Evolutionary conservation across 2,888 invertebrate genomes (phyloP).

Genomic region (Spisula solida): DNA sequence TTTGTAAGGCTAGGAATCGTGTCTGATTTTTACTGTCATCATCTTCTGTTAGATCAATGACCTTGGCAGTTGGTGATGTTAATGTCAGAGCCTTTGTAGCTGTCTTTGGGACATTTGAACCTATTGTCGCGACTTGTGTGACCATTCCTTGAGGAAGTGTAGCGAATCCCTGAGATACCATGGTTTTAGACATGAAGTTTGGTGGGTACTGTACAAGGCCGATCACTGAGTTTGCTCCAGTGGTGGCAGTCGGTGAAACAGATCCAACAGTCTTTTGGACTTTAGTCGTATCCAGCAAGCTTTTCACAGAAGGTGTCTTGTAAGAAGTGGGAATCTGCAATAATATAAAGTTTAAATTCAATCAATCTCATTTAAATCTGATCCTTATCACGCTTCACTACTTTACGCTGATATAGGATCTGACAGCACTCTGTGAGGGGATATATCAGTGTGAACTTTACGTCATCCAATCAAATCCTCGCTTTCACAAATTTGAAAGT

Average conservation of each 20-base stretch:
- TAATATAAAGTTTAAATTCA: too few relatives aligned
- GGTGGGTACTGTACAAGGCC: conserved; percentile 55
- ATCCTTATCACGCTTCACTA: too few relatives aligned
- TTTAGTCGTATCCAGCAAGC: conserved; percentile 71
- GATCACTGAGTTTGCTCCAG: conserved; percentile 45
- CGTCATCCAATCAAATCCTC: too few relatives aligned
- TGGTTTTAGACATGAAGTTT: conserved; percentile 32
- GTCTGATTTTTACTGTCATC: conserved; percentile 71
- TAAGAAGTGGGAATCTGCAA: conserved; percentile 35
- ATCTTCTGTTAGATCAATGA: conserved; percentile 83
- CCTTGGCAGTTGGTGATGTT: conserved; percentile 66
- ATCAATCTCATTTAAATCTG: too few relatives aligned
- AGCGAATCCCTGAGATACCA: conserved; percentile 32
- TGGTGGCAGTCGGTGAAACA: conserved; percentile 33
- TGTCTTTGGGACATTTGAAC: conserved; percentile 38
- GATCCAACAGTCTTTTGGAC: conserved; percentile 63
- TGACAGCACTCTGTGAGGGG: too few relatives aligned
- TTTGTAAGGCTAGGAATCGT: conserved; percentile 55
- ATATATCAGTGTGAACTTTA: too few relatives aligned
- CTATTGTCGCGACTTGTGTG: conserved; percentile 20
- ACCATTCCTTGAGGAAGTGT: conserved; percentile 21
- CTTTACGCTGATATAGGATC: too few relatives aligned
- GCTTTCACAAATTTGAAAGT: too few relatives aligned
- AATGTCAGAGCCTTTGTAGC: conserved; percentile 26
- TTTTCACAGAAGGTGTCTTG: conserved; percentile 74